Base-by-base conservation (phyloP, 2,113 vertebrate species). In the Indicator indicator region DNA sequence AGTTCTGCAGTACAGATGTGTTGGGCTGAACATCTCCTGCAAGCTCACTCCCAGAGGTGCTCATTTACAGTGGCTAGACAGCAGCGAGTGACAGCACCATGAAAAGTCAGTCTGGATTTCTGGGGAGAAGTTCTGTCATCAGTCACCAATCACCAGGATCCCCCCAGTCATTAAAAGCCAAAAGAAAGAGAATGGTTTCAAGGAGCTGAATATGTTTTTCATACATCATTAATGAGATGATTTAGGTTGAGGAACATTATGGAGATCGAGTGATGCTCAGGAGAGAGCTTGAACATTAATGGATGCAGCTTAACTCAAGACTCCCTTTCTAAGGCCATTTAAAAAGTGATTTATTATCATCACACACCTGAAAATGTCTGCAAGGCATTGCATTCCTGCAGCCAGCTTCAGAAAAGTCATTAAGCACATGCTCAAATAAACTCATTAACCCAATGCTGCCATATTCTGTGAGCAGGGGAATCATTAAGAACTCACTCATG, bases 271-370 rank as follows among this genome's bases (percentile, higher is more conserved):
- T 19, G 93, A 95, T 90, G 94, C 92, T 94, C 90, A 65, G 64
- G 88, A 96, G 96, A 81, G 72, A 44, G 16, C 42, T 71, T 1
- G 1, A 50, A 18, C 33, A 4, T 93, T 63, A 91, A 77, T 2
- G 9, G 82, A 30, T 28, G 75, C 80, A 64, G 69, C 65, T 81
- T 67, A 17, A 27, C 76, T 90, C 94, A 19, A 38, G 93, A 54
- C 18, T 90, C 69, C 60, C n/a, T 21, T 86, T 73, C 69, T 18
- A 28, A 81, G 65, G 65, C 52, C 62, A 7, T 91, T 96, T 76
- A 69, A 83, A 73, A 91, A 50, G 85, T 91, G 86, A 95, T 96
- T 94, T 95, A 95, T 96, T 90, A 18, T 83, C 92, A 40, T 46
- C 69, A 74, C 64, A n/a, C 86, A 93, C 72, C 95, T 88, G 90